Conservation (phyloP, 2,113 vertebrate genomes). For the Tragelaphus imberbis region DNA sequence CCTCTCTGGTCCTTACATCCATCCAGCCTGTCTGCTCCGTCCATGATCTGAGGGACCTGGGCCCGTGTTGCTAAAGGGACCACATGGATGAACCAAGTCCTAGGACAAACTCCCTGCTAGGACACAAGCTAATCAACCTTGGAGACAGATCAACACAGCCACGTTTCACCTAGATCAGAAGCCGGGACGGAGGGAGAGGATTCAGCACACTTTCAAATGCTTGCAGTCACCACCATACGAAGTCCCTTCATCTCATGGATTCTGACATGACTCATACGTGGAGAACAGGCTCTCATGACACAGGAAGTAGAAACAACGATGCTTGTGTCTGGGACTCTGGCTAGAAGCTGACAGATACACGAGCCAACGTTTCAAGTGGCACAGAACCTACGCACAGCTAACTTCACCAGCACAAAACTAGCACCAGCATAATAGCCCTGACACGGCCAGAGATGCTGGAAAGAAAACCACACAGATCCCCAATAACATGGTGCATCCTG, state of each 20-base stretch:
- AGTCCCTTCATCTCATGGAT: rapidly evolving
- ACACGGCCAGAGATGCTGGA: rapidly evolving
- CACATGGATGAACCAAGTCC: background rate
- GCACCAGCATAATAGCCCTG: rapidly evolving
- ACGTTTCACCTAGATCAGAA: background rate
- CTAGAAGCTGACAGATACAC: rapidly evolving
- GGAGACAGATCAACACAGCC: rapidly evolving
- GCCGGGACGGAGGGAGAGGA: background rate
- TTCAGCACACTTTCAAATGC: background rate
- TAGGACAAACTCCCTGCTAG: rapidly evolving
- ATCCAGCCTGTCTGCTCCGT: background rate
- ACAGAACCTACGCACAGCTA: rapidly evolving
- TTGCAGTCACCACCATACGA: rapidly evolving
- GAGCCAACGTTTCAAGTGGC: rapidly evolving
- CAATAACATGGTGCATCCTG: rapidly evolving
- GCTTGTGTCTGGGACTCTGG: background rate
- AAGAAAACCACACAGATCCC: rapidly evolving
- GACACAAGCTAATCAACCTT: background rate
- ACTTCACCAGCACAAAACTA: rapidly evolving
- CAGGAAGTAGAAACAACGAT: background rate
- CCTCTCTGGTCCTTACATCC: background rate
- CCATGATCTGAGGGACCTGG: background rate
- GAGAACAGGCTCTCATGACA: rapidly evolving
- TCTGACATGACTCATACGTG: rapidly evolving
- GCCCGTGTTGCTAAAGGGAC: background rate